phyloP scores from a whole-genome alignment of 2,113 vertebrate species.

The Tragulus kanchil region DNA sequence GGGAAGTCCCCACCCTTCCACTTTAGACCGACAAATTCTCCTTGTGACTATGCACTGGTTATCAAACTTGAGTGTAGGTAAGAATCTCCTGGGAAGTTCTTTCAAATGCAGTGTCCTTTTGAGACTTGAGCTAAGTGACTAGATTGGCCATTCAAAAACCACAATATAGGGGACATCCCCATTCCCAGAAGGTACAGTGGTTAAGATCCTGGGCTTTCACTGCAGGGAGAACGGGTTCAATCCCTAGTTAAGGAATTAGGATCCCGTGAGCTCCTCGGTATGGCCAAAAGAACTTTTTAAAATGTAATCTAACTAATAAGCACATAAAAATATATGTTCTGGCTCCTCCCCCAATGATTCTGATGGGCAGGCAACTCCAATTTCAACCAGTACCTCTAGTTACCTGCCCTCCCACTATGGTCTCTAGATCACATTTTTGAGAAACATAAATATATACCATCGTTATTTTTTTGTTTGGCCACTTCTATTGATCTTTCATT shows the following conservation, averaged over 20 bases:
- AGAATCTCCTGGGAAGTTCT: slow-evolving; percentile 43
- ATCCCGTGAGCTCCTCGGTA: neutral
- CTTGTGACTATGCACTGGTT: neutral
- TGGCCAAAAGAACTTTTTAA: neutral
- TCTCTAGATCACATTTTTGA: neutral
- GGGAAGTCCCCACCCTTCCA: neutral
- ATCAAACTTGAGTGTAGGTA: neutral
- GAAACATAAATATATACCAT: neutral
- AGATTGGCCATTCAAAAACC: slow-evolving; percentile 12
- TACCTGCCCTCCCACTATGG: neutral
- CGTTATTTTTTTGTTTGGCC: too few relatives aligned
- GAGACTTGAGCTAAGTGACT: neutral
- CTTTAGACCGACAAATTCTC: neutral
- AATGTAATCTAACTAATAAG: slow-evolving; percentile 12
- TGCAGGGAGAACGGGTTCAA: neutral
- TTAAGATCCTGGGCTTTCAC: neutral
- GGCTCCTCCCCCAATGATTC: neutral
- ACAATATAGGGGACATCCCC: neutral
- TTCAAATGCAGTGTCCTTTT: slow-evolving; percentile 49
- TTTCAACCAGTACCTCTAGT: neutral
- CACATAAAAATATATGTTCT: slow-evolving; percentile 15
- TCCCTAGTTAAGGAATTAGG: neutral
- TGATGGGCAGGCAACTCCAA: neutral
- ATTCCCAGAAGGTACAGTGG: neutral
- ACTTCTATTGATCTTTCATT: too few relatives aligned